A percentile compares a stretch with the other conserved stretches of the same genome.
Conservation (phyloP, 2,113 vertebrate species). For the Halcyon malimbica region DNA sequence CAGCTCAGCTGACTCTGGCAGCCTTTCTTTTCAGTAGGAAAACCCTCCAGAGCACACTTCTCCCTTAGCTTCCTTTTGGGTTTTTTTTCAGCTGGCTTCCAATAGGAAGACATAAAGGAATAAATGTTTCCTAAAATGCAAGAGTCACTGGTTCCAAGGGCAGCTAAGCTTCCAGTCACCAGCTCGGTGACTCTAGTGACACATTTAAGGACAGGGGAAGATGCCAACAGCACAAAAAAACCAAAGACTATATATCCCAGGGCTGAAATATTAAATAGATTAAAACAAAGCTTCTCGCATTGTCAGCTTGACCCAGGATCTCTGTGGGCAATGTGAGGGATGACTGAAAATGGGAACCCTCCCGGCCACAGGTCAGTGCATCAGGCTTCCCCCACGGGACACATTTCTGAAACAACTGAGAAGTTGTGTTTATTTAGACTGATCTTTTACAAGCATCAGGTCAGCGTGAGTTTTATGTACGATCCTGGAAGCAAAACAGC, state of each 20-base stretch:
- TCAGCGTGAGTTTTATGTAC: background rate
- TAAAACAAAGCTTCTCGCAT: background rate
- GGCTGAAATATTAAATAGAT: background rate
- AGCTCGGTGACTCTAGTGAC: background rate
- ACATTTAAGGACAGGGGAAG: background rate
- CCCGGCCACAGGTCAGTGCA: fast-evolving
- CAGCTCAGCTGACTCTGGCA: background rate
- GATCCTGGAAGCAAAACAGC: background rate
- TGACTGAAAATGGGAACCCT: background rate
- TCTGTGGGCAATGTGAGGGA: background rate
- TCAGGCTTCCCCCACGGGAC: background rate
- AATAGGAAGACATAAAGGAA: background rate
- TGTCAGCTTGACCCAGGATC: background rate
- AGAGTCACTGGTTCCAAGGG: background rate
- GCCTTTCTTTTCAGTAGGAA: background rate
- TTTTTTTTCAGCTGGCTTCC: background rate
- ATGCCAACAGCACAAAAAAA: background rate
- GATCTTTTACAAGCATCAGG: background rate
- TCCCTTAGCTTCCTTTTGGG: background rate
- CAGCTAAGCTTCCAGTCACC: background rate
- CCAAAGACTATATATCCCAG: background rate
- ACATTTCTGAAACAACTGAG: background rate
- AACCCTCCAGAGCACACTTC: background rate
- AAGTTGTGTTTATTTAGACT: background rate
- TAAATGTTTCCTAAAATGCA: background rate